Conservation (phyloP, 1,140 invertebrate species). For the Drosophila tsacasi region DNA sequence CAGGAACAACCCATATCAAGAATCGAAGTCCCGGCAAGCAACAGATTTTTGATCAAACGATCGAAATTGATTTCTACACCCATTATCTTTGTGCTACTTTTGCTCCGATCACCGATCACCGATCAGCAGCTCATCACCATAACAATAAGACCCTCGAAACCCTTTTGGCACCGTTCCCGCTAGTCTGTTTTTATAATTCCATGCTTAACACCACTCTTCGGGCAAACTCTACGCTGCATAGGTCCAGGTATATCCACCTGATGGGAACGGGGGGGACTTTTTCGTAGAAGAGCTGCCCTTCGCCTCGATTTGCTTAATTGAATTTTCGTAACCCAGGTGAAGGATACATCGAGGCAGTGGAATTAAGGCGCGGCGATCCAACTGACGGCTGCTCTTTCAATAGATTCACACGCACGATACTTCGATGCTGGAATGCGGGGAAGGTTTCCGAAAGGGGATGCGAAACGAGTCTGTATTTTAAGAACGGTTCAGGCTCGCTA, state of each 20-base stretch:
- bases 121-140: conserved; percentile 61
- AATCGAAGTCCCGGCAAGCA: conserved; percentile 23
- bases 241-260: conserved; percentile 30
- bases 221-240: background rate
- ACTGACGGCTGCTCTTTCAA: conserved; percentile 55
- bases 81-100: background rate
- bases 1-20: conserved; percentile 54
- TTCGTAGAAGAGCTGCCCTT: conserved; percentile 68
- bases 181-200: conserved; percentile 9
- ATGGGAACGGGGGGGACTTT: conserved; percentile 26
- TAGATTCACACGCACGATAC: conserved; percentile 71
- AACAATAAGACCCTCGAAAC: conserved; percentile 48
- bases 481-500: background rate
- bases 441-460: background rate
- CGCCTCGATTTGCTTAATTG: conserved; percentile 76
- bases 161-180: conserved; percentile 50
- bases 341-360: conserved; percentile 13
- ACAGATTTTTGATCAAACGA: conserved; percentile 60
- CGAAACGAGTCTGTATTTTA: background rate
- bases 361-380: background rate
- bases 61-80: conserved; percentile 67
- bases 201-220: conserved; percentile 56
- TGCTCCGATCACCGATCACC: background rate
- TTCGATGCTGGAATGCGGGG: background rate
- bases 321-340: conserved; percentile 57